Percentiles rank a stretch among this genome's conserved stretches.
Conservation (phyloP, 35 echinoderm and acorn worm species). For the Acanthaster planci region DNA sequence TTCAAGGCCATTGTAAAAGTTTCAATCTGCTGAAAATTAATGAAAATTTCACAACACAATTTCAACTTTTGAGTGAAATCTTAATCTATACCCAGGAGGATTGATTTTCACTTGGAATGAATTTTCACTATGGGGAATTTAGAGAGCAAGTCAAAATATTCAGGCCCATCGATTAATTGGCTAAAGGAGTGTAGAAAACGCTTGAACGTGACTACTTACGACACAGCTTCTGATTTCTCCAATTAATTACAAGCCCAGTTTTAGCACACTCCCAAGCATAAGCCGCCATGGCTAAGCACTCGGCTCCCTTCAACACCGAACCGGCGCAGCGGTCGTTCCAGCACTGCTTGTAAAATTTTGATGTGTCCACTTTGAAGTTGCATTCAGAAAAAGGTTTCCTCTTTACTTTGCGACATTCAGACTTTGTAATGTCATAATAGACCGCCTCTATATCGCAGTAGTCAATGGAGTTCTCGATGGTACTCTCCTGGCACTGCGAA, state of each 20-base stretch:
- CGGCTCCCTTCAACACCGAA: not conserved
- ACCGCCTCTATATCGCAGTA: not conserved
- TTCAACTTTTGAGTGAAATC: too few species aligned
- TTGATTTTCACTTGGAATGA: too few species aligned
- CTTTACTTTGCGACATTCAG: not conserved
- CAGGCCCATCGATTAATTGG: too few species aligned
- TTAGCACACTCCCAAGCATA: conserved; percentile 48
- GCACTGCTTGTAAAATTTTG: not conserved
- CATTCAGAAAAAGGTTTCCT: not conserved
- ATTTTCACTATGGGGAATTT: too few species aligned
- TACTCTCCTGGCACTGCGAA: not conserved
- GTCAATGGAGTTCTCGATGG: not conserved
- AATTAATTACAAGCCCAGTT: not conserved
- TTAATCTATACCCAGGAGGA: too few species aligned
- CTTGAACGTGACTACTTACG: conserved; percentile 46
- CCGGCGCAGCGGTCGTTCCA: conserved; percentile 22
- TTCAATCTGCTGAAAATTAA: not conserved
- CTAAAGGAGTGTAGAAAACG: too few species aligned
- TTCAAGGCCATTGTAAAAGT: not conserved
- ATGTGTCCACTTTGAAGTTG: not conserved
- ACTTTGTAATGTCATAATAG: not conserved
- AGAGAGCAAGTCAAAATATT: too few species aligned
- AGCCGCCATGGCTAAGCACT: conserved; percentile 35
- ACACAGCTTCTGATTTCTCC: conserved; percentile 28
- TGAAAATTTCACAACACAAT: too few species aligned